These are phyloP conservation scores for Girardinichthys multiradiatus DNA, from an alignment of 2,113 vertebrate species.

Conservation along the genomic window DNA sequence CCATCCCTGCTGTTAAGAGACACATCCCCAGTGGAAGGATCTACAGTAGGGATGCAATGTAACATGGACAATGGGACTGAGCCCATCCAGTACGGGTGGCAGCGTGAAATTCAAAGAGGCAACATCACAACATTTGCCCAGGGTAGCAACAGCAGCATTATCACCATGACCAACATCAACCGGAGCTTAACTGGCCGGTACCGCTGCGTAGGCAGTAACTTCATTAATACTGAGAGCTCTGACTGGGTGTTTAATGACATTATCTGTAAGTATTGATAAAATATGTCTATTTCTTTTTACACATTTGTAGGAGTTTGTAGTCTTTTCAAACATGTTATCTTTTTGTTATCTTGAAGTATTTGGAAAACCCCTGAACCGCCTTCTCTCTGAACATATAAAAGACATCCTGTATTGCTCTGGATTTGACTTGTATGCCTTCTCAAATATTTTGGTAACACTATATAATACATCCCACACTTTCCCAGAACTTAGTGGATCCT, in stretches of 20 bases:
- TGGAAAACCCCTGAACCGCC: too few relatives aligned
- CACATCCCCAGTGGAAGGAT: slow-evolving; percentile 78
- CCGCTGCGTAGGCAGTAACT: slow-evolving; percentile 80
- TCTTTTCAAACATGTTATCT: neutral
- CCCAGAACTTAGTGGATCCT: too few relatives aligned
- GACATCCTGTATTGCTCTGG: too few relatives aligned
- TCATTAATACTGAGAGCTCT: slow-evolving; percentile 83
- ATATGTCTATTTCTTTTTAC: too few relatives aligned
- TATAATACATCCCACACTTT: too few relatives aligned
- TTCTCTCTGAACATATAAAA: too few relatives aligned
- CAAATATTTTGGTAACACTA: too few relatives aligned
- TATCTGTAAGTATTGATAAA: slow-evolving; percentile 85
- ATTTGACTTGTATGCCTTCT: too few relatives aligned
- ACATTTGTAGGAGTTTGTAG: neutral
- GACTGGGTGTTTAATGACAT: slow-evolving; percentile 84
- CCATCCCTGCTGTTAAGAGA: slow-evolving; percentile 83
- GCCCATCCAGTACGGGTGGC: slow-evolving; percentile 85
- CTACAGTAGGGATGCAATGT: slow-evolving; percentile 77
- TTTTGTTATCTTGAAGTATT: neutral
- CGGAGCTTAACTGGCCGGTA: slow-evolving; percentile 88
- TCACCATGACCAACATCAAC: slow-evolving; percentile 78
- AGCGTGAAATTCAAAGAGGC: slow-evolving; percentile 69
- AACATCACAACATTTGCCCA: slow-evolving; percentile 60
- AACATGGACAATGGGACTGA: slow-evolving; percentile 84
- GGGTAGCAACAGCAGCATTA: slow-evolving; percentile 40